These are phyloP conservation scores for Papilio gigon DNA, from an alignment of 2,888 invertebrate genomes.

Conservation along the genomic window DNA sequence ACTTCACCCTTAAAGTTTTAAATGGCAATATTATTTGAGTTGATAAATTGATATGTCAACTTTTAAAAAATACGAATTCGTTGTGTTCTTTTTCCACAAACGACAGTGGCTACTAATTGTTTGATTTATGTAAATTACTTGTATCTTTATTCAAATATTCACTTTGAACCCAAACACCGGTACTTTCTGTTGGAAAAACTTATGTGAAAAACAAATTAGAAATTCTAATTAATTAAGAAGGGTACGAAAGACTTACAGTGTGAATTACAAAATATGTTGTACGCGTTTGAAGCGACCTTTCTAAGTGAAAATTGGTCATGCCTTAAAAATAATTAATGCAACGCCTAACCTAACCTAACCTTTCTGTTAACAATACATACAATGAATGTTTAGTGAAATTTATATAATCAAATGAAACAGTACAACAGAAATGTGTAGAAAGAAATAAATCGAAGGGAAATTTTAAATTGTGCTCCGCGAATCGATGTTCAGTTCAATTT, in stretches of 20 bases:
- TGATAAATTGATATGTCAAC: background rate
- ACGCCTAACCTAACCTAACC: background rate
- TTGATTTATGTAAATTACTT: slow-evolving; percentile 35
- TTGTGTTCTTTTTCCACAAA: background rate
- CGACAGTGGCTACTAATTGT: slow-evolving; percentile 26
- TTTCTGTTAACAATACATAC: slow-evolving; percentile 3
- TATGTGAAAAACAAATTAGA: slow-evolving; percentile 25
- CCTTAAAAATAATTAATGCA: slow-evolving; percentile 29
- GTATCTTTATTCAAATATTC: slow-evolving; percentile 17
- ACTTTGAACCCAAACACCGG: slow-evolving; percentile 7
- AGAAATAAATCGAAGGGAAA: slow-evolving; percentile 19
- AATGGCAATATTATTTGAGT: background rate
- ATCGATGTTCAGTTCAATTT: slow-evolving; percentile 40
- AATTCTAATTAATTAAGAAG: slow-evolving; percentile 27
- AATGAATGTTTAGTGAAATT: slow-evolving; percentile 3
- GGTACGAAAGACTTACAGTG: slow-evolving; percentile 32
- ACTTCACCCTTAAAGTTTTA: slow-evolving; percentile 15
- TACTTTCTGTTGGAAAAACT: slow-evolving; percentile 11
- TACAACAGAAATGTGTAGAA: slow-evolving; percentile 10
- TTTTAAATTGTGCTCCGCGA: slow-evolving; percentile 31
- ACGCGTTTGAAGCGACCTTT: slow-evolving; percentile 26
- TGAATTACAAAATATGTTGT: slow-evolving; percentile 16
- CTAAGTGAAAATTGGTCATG: slow-evolving; percentile 38
- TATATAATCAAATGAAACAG: background rate
- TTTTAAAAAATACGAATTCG: background rate